Evolutionary conservation across 2,888 invertebrate genomes (phyloP), one percentile per base, ranked within the genome.

Genomic region (Ochlodes sylvanus): DNA sequence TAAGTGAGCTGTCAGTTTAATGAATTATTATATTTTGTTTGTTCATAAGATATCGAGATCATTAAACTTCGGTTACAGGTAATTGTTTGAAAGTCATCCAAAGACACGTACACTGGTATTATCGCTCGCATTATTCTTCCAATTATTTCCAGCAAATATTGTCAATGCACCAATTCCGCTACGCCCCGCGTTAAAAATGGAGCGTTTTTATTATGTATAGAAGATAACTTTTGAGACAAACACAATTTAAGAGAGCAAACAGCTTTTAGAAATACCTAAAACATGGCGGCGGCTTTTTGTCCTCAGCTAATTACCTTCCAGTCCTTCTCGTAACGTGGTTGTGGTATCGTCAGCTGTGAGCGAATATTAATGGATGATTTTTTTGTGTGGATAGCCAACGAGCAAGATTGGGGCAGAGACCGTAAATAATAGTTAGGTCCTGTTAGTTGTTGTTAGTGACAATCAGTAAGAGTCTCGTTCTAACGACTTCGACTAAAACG

Each of bases 171-270:
- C 15, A 6, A 47, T 15, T 15, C 42, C 15, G 42, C 14, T 10
- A 42, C 14, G 14, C 14, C 14, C 42, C 3, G 14, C 44, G 44
- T 17, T 15, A 15, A 47, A 15, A 47, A 15, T 17, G 44, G n/a
- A 47, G 12, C 1, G 15, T 47, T 47, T 47, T 47, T 47, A 47
- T 47, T 47, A 47, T 47, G 44, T 47, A 47, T 47, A 47, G 17
- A 47, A 47, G 44, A 47, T 6, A 47, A 47, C 17, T 47, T 47
- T 17, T 6, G 15, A 47, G 21, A 42, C 60, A 66, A 66, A 66
- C 66, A 66, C 66, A 66, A 66, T 66, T 66, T 66, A 66, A 66
- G 58, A 32, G 17, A 14, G 52, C 60, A 66, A 66, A 66, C 66
- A 66, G 54, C 60, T 27, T 34, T 27, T 65, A 42, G 42, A 38